These are phyloP conservation scores for Panopea generosa DNA, from an alignment of 2,888 invertebrate genomes.

Conservation along the genomic window DNA sequence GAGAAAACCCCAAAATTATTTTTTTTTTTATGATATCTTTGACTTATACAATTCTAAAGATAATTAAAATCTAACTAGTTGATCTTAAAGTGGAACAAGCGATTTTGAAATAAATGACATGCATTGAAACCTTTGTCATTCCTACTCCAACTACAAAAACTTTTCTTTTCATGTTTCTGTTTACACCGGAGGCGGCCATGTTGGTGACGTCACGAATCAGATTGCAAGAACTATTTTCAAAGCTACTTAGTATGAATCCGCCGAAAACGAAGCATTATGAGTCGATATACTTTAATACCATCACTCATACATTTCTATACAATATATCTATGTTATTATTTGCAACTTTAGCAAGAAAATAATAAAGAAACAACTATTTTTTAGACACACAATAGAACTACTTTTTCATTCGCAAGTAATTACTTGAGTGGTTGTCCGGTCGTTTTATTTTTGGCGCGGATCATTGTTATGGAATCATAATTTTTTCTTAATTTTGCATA, in stretches of 20 bases:
- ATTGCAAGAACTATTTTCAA: conserved; percentile 70
- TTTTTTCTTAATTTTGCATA: conserved; percentile 42
- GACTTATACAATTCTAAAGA: too few relatives aligned
- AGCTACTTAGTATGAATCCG: conserved; percentile 34
- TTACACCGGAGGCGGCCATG: conserved; percentile 66
- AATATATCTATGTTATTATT: too few relatives aligned
- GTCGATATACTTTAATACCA: too few relatives aligned
- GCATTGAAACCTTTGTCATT: conserved; percentile 87
- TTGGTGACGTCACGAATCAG: conserved; percentile 65
- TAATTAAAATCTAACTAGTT: too few relatives aligned
- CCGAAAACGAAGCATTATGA: background rate
- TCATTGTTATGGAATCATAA: conserved; percentile 75
- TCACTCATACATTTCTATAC: too few relatives aligned
- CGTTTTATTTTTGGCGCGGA: conserved; percentile 81
- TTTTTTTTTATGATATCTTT: too few relatives aligned
- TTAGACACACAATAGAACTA: conserved; percentile 14
- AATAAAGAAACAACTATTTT: too few relatives aligned
- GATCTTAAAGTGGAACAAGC: too few relatives aligned
- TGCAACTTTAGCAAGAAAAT: too few relatives aligned
- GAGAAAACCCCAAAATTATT: too few relatives aligned
- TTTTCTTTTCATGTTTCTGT: conserved; percentile 65
- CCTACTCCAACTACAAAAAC: conserved; percentile 98
- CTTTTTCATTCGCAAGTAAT: conserved; percentile 23
- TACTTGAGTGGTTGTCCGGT: conserved; percentile 68
- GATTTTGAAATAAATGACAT: background rate